Base-by-base conservation (phyloP, 2,113 vertebrate genomes). In the Paradisaea rubra region DNA sequence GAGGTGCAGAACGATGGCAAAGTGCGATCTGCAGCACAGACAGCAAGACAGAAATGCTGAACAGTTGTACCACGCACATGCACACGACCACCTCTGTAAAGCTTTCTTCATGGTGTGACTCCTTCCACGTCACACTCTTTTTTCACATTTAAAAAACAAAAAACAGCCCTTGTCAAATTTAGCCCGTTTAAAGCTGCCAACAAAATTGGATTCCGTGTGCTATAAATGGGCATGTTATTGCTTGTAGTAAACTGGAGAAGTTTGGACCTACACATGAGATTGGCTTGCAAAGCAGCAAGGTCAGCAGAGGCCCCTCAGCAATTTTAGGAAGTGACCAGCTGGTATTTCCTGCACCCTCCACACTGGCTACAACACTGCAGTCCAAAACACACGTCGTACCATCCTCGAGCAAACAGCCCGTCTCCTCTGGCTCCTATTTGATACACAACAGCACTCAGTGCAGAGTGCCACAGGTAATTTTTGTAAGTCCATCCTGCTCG, bases 181-280 rank as follows among this genome's bases (percentile, higher is more conserved):
- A 78, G 61, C 69, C 88, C 13, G 3, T 72, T 31, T 70, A 83
- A 70, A 89, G 65, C 86, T 93, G 80, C 87, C 90, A 71, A 56
- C 19, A 39, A 23, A 45, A 54, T 20, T 1, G 6, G 52, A 56
- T 30, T 74, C 70, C 42, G 12, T 10, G n/a, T 6, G 60, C 64
- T n/a, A 28, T 42, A 39, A 27, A 13, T n/a, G 33, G 84, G 71
- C 50, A 6, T 28, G 42, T 93, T 97, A 96, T 87, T 97, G 96
- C 97, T 95, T 84, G 80, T 52, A 53, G 72, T 53, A 35, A 72
- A 73, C 2, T 30, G 59, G 66, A 81, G 44, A 66, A 56, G 54
- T 81, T 17, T 44, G 86, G 70, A 74, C 71, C 35, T 80, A 78
- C 21, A 21, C 16, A 18, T 37, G 53, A 85, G 60, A 73, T 33